A percentile compares a stretch with the other conserved stretches of the same genome.
Evolutionary conservation across 2,113 vertebrate species (phyloP).

Genomic region (Rhipidura dahli): DNA sequence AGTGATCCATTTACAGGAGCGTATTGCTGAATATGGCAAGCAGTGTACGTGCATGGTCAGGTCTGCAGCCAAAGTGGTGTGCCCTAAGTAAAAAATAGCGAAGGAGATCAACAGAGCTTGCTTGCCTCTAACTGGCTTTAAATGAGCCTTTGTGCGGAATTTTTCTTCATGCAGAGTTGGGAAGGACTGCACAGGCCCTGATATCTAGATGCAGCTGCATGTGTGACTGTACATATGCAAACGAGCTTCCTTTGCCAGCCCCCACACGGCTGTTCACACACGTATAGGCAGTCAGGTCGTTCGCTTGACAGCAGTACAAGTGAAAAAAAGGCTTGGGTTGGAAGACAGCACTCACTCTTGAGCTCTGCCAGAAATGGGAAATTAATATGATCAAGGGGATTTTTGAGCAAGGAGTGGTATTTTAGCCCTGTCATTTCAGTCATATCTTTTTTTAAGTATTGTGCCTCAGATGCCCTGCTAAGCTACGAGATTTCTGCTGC

Average conservation of each 20-base stretch:
- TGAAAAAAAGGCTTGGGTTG: not conserved
- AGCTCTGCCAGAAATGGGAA: not conserved
- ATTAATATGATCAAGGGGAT: not conserved
- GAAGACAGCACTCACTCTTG: not conserved
- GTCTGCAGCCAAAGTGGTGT: not conserved
- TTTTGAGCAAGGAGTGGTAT: not conserved
- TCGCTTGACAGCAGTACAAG: not conserved
- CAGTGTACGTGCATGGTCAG: rapidly evolving
- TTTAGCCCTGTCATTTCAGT: not conserved
- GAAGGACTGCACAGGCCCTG: not conserved
- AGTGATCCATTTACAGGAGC: not conserved
- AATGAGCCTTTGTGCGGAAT: not conserved
- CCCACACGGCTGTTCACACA: not conserved
- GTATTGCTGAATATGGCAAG: not conserved
- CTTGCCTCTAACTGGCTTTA: not conserved
- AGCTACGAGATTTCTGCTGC: not conserved
- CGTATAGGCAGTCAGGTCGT: not conserved
- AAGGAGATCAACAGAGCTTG: not conserved
- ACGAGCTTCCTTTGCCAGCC: constrained; percentile 21
- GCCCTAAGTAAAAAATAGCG: not conserved
- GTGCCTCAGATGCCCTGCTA: not conserved
- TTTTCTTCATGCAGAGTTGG: not conserved
- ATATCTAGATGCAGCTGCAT: not conserved
- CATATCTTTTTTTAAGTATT: not conserved
- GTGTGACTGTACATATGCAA: not conserved